Conservation (phyloP, 2,888 invertebrate genomes). For the Philonicus albiceps region DNA sequence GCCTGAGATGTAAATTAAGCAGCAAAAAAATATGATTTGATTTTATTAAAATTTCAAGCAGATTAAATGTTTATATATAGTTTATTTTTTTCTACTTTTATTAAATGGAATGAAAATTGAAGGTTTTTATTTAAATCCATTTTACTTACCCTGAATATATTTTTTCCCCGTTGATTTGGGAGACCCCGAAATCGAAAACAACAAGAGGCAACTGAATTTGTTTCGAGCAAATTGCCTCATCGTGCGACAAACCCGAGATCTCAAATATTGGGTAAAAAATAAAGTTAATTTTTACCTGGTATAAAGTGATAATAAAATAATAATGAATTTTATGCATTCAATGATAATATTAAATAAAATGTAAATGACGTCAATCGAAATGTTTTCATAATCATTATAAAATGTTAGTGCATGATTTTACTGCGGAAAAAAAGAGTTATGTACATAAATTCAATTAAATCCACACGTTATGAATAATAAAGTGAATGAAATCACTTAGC, state of each 20-base stretch:
- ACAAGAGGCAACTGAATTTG: conserved; percentile 60
- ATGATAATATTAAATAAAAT: not conserved
- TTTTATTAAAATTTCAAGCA: not conserved
- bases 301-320: not conserved
- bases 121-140: not conserved
- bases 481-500: not conserved
- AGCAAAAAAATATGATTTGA: not conserved
- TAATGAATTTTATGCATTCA: not conserved
- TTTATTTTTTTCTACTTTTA: not conserved
- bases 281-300: not conserved
- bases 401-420: not conserved
- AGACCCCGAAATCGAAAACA: conserved; percentile 64
- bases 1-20: not conserved
- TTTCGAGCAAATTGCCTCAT: conserved; percentile 58
- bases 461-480: not conserved
- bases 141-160: not conserved
- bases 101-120: not conserved
- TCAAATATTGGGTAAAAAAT: conserved; percentile 50
- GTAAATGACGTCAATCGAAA: not conserved
- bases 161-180: conserved; percentile 54
- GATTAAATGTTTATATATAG: not conserved
- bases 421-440: not conserved
- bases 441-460: not conserved
- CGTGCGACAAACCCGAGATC: conserved; percentile 63
- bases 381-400: not conserved